Evolutionary conservation across 2,888 invertebrate species (phyloP), one percentile per base, ranked within the genome.

Genomic region (Drosophila mettleri): DNA sequence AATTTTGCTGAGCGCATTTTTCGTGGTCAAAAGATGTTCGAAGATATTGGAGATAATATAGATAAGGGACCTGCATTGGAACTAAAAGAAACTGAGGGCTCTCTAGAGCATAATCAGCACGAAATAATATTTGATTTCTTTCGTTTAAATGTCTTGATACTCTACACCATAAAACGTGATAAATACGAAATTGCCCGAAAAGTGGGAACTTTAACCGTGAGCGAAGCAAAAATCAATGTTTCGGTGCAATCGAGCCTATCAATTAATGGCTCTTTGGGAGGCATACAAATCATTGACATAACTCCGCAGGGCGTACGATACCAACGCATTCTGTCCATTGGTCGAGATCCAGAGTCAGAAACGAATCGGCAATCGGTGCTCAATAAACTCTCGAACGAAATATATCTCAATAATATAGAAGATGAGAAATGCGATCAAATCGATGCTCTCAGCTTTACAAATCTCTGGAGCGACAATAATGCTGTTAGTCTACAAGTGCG

Each of bases 41-140:
- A 74, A 33, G 74, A 49, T 7, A 57, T 57, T 6, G 22, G 27
- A 10, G 38, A 22, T 1, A 43, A 61, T 14, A 18, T 14, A 1
- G 14, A 38, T 10, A 59, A 58, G 7, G 71, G 67, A 24, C 46
- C 65, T 1, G 24, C 81, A 10, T 20, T 51, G 24, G 74, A 63
- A 5, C 31, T 58, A 3, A 73, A 57, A 4, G 78, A 85, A 49
- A 18, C 53, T 6, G 74, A 77, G 66, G 66, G 69, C 33, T 67
- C 54, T 12, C 86, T 55, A 69, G 57, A 51, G 27, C 51, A 96
- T 2, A 96, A 98, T 84, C 48, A 71, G 22, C 68, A 96, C 1
- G 96, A 98, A 93, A 94, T 98, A 24, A 96, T 96, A 24, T 98
- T 98, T 89, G 98, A 98, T 91, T 98, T 98, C 91, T 97, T 97